A percentile compares a stretch with the other conserved stretches of the same genome.
These are phyloP conservation scores for Aleiodes alternator DNA, from an alignment of 2,888 invertebrate genomes.

Conservation along the genomic window DNA sequence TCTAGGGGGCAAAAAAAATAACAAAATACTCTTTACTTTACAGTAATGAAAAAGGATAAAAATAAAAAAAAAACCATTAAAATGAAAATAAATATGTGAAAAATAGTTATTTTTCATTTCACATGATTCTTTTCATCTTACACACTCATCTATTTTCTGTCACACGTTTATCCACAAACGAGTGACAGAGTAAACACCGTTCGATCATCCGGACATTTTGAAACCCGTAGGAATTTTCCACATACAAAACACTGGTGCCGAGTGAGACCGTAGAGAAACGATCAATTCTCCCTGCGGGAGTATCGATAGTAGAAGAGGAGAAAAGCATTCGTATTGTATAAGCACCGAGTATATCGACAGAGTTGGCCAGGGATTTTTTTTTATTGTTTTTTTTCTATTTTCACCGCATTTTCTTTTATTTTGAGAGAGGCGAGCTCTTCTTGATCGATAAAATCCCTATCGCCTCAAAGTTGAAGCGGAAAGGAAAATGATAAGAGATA, in stretches of 20 bases:
- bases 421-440: background rate
- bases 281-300: conserved; percentile 45
- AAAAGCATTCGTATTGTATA: conserved; percentile 20
- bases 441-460: conserved; percentile 17
- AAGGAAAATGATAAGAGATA: too few species aligned
- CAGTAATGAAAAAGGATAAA: too few species aligned
- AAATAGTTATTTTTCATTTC: conserved; percentile 32
- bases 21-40: too few species aligned
- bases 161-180: conserved; percentile 47
- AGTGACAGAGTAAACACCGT: conserved; percentile 53
- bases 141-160: conserved; percentile 30
- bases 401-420: conserved; percentile 12
- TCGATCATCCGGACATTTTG: conserved; percentile 53
- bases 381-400: background rate
- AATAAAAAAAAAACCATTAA: too few species aligned
- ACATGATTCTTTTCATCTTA: conserved; percentile 22
- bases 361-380: conserved; percentile 18
- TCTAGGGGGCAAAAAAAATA: too few species aligned
- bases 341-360: conserved; percentile 26
- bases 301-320: conserved; percentile 35
- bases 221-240: conserved; percentile 45
- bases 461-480: background rate
- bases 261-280: conserved; percentile 36
- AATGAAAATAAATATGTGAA: background rate
- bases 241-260: conserved; percentile 9